Base-by-base conservation (phyloP, 2,797 vertebrate genomes). In the Simalia tracyae region DNA sequence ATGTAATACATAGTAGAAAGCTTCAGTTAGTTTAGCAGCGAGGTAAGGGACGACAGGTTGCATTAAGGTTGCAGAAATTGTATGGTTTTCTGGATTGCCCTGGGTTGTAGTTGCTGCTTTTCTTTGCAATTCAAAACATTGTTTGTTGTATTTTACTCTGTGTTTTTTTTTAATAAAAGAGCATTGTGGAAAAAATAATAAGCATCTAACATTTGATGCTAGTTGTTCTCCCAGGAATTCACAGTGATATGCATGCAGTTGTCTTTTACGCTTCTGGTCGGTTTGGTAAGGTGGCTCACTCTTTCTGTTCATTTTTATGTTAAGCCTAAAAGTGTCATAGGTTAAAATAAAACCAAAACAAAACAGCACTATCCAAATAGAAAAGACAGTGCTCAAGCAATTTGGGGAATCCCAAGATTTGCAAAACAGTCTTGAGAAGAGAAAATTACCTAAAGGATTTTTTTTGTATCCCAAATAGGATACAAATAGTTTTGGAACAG, bases 11-110 rank as follows among this genome's bases (percentile, higher is more conserved):
- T 63, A 93, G 57, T 68, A 94, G 94, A 36, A 94, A 84, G 15
- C 28, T 93, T 94, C 89, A 76, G 1, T 91, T 94, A 94, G 57
- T n/a, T 93, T 59, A 89, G 91, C 92, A 46, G 76, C 9, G 11
- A 54, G 57, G 17, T 88, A 94, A 94, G 93, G 60, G 24, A 84
- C 95, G 93, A 92, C 95, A 92, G 90, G 11, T 92, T 94, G 90
- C 91, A 59, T 90, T 93, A 57, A 89, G 94, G n/a, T 8, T 76
- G 42, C 28, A 86, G 59, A 57, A 89, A 9, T 66, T 81, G 1
- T 42, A 54, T 89, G 84, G 6, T 92, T 94, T 94, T 86, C 63
- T 89, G 31, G 50, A 36, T 63, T 88, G 92, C 68, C 6, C 1
- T 90, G 46, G 24, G 46, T 93, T 90, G 19, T 46, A 60, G 1